Base-by-base conservation (phyloP, 1,140 invertebrate species). In the Drosophila eugracilis region DNA sequence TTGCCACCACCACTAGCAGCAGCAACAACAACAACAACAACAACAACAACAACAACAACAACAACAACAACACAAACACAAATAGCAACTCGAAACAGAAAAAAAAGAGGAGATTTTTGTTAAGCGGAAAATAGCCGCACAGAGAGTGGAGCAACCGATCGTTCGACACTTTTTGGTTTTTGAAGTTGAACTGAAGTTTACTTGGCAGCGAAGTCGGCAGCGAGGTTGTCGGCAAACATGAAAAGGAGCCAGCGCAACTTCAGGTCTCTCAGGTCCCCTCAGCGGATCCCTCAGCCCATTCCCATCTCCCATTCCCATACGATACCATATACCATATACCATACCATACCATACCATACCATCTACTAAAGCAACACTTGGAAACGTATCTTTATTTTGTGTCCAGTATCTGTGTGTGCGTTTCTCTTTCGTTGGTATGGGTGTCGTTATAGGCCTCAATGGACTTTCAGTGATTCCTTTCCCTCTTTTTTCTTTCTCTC, bases 331-430 rank as follows among this genome's bases (percentile, higher is more conserved):
- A 2, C 21, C 57, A 57, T 52, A 39, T 36, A 36, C 48, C 19
- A 17, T 2, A 0, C 15, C 36, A 60, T 53, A 19, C 22, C 42
- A 44, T 26, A 9, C 22, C 14, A 55, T 32, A 48, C 75, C 63
- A 53, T 73, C 74, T 59, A 86, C 48, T 72, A 75, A 37, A 55
- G 57, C 83, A 78, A 85, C 77, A 81, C 81, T 81, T 77, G 83
- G 81, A 52, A 85, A 85, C 81, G 81, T 85, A 86, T 85, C 81
- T 85, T 85, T 85, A 85, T 85, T 86, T 81, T 85, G 73, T 77
- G 72, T 63, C 55, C 72, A 59, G 59, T 63, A 63, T 73, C 45
- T 26, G 50, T 75, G 50, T 75, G 70, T 71, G 54, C 26, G 30
- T 52, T 47, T 47, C 22, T 28, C 28, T 10, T 49, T 24, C 17